Evolutionary conservation across 2,797 vertebrate genomes (phyloP).

Genomic region (Acanthurus leucopareius): DNA sequence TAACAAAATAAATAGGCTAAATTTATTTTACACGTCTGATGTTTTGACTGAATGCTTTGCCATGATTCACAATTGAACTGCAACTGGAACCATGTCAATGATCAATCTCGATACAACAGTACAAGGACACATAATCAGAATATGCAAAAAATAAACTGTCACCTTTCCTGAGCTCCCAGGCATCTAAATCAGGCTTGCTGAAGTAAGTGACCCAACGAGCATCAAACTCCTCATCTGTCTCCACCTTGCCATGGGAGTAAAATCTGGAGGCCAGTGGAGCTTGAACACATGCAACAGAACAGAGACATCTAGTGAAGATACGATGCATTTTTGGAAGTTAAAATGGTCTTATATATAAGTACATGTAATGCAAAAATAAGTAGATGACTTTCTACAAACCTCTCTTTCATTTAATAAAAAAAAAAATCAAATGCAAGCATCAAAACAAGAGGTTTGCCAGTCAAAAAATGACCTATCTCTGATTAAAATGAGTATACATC

Average conservation of each 20-base stretch:
- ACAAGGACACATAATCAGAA: not conserved
- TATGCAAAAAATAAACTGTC: not conserved
- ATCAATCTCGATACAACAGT: not conserved
- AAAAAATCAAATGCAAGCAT: not conserved
- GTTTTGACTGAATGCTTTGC: not conserved
- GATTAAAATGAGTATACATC: not conserved
- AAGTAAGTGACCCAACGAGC: constrained; percentile 97
- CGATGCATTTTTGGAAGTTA: not conserved
- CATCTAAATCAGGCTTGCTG: constrained; percentile 95
- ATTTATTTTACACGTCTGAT: not conserved
- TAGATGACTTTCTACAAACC: not conserved
- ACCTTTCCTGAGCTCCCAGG: constrained; percentile 98
- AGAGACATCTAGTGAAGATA: not conserved
- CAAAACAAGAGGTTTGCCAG: not conserved
- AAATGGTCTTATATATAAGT: not conserved
- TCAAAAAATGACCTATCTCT: not conserved
- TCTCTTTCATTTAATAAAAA: not conserved
- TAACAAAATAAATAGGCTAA: not conserved
- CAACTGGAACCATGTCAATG: not conserved
- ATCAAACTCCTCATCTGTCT: constrained; percentile 97
- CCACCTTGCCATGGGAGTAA: constrained; percentile 91
- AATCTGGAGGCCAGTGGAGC: constrained; percentile 86
- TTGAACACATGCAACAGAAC: constrained; percentile 42
- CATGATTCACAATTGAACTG: not conserved
- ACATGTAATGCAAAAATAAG: not conserved